These are phyloP conservation scores for Trypoxylon attenuatum DNA, from an alignment of 2,888 invertebrate genomes.

Conservation along the genomic window DNA sequence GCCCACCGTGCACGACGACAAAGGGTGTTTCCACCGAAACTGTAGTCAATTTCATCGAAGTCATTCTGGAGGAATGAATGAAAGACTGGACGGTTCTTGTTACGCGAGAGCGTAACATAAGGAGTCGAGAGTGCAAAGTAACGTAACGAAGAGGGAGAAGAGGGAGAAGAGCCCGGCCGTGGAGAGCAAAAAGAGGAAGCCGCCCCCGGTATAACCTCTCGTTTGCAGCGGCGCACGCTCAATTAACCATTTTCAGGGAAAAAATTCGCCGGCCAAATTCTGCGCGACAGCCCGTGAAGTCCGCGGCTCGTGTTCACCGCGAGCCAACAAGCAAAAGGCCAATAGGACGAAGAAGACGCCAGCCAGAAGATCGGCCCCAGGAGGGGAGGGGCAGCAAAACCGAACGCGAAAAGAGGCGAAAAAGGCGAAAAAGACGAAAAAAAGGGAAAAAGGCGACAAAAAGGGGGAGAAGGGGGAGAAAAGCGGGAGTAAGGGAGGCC, in stretches of 20 bases:
- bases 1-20: too few relatives aligned
- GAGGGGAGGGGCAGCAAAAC: slow-evolving; percentile 15
- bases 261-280: slow-evolving; percentile 68
- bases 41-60: slow-evolving; percentile 27
- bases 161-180: not conserved
- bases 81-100: slow-evolving; percentile 16
- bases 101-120: slow-evolving; percentile 37
- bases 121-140: slow-evolving; percentile 26
- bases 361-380: slow-evolving; percentile 10
- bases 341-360: slow-evolving; percentile 11
- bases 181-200: slow-evolving; percentile 3
- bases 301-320: slow-evolving; percentile 66
- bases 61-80: slow-evolving; percentile 10
- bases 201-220: slow-evolving; percentile 49
- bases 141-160: slow-evolving; percentile 15
- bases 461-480: slow-evolving; percentile 19
- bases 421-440: not conserved
- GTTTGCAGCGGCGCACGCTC: slow-evolving; percentile 64
- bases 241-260: slow-evolving; percentile 68
- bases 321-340: slow-evolving; percentile 36
- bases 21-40: not conserved
- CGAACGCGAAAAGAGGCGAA: not conserved
- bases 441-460: slow-evolving; percentile 10
- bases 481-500: slow-evolving; percentile 37
- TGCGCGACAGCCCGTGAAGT: slow-evolving; percentile 72